Conservation (phyloP, 2,888 invertebrate genomes). For the Tetrapedia diversipes region DNA sequence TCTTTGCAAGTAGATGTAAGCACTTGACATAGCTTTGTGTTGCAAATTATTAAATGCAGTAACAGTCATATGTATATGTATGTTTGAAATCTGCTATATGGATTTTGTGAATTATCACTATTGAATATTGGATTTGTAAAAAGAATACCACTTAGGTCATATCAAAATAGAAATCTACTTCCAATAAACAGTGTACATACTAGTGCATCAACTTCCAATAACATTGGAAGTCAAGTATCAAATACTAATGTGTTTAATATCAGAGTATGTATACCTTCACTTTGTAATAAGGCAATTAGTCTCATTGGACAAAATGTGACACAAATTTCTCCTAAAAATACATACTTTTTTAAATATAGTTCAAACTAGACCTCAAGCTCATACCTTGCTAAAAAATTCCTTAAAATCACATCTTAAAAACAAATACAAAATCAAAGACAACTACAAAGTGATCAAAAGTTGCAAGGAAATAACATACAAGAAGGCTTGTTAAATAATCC, state of each 20-base stretch:
- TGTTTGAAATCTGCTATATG: slow-evolving; percentile 42
- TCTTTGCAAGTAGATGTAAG: slow-evolving; percentile 67
- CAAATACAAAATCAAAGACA: slow-evolving; percentile 53
- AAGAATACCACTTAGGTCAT: slow-evolving; percentile 62
- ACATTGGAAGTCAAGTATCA: slow-evolving; percentile 60
- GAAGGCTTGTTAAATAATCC: slow-evolving; percentile 42
- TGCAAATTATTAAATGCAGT: background rate
- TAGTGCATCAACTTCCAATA: slow-evolving; percentile 41
- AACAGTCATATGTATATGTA: slow-evolving; percentile 24
- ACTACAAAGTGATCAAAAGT: slow-evolving; percentile 50
- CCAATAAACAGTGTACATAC: slow-evolving; percentile 49
- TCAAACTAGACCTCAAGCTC: slow-evolving; percentile 51
- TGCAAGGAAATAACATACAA: slow-evolving; percentile 48
- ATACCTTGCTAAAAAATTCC: slow-evolving; percentile 58
- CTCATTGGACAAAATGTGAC: slow-evolving; percentile 62
- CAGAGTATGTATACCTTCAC: slow-evolving; percentile 53
- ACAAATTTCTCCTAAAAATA: slow-evolving; percentile 60
- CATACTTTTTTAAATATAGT: slow-evolving; percentile 54
- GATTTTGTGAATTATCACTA: slow-evolving; percentile 47
- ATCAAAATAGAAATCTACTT: slow-evolving; percentile 64
- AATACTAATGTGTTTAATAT: slow-evolving; percentile 61
- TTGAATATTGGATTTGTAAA: slow-evolving; percentile 52
- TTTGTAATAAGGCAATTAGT: slow-evolving; percentile 62
- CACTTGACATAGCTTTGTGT: background rate
- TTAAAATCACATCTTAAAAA: slow-evolving; percentile 66